Base-by-base conservation (phyloP, 2,113 vertebrate genomes). In the Tetrao urogallus region DNA sequence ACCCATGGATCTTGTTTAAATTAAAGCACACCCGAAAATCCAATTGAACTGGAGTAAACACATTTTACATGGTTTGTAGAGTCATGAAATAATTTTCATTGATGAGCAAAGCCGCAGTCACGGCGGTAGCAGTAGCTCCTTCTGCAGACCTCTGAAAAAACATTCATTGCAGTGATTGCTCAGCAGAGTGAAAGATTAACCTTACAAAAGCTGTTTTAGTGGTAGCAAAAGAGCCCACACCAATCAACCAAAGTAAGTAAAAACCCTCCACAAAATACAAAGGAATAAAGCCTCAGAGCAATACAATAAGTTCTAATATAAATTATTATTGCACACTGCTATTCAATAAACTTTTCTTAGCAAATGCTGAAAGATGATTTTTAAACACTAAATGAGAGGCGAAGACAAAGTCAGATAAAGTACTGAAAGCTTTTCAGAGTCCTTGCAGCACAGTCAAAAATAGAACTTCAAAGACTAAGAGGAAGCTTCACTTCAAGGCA, bases 41-140 rank as follows among this genome's bases (percentile, higher is more conserved):
- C 67, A 83, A 48, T 0, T 48, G 10, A 85, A 74, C 1, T 58
- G 14, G 24, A 32, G 42, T 72, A 89, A 93, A 63, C 4, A 86
- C 3, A 14, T 32, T 67, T 85, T 77, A 82, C 27, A 28, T 7
- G 15, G 36, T 50, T 70, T 43, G 25, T 13, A 82, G 40, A 83
- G 74, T n/a, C 25, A 93, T 11, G 25, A 74, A 92, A 82, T 1
- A 56, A 18, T 0, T 73, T 91, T 70, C 27, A 56, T 18, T 65
- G 77, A 61, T 75, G 79, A 57, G 36, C 8, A 85, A 90, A 77
- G 8, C 15, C 11, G 22, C 57, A 3, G 28, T 93, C 38, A 80
- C 0, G 0, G 64, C 27, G 78, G 28, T 40, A 64, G 76, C n/a
- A 89, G 36, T 0, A 52, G 36, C 15, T 38, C 27, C 28, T 32